Evolutionary conservation across 2,113 vertebrate genomes (phyloP), one percentile per base, ranked within the genome.

Genomic region (Serilophus lunatus): DNA sequence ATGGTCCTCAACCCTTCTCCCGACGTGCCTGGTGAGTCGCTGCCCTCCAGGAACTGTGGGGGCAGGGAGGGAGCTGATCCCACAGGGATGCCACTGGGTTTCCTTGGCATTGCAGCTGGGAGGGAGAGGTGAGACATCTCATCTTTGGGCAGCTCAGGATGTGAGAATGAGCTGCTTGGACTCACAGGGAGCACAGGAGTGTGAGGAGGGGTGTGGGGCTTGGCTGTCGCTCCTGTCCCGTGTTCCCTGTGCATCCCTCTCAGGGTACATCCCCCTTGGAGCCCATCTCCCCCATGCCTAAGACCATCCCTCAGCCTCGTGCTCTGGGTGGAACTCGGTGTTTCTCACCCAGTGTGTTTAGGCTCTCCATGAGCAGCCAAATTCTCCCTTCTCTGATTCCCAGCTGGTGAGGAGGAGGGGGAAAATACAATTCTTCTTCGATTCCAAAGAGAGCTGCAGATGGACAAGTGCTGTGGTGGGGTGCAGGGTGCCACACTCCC

Each of bases 1-100:
- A 98, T 99, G 98, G 94, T 98, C 12, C 94, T 97, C 82, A 98
- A 98, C 29, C 90, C 98, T 1, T 93, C 98, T 29, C 87, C 98
- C 0, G 98, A 98, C 0, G 78, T 96, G 35, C 95, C 98, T 80
- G 99, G 99, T 99, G 93, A 98, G 98, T 94, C 16, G 9, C 54
- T 23, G 56, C 1, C 6, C 36, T 2, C 0, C 2, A 1, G 56
- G 47, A 3, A 1, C 1, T 2, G 38, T 5, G 6, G 24, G 66
- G 72, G 31, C 16, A 7, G 26, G 70, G 72, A 10, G 24, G 47
- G 4, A 6, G 42, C 47, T 0, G 36, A 6, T n/a, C 63, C 84
- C 3, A 0, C 45, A 2, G 56, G 63, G 31, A 57, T 42, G 33
- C 36, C 33, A 3, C 33, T 2, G 4, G 28, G 45, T 16, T 23